These are phyloP conservation scores for Melanerpes formicivorus DNA, from an alignment of 2,113 vertebrate genomes.

Conservation along the genomic window DNA sequence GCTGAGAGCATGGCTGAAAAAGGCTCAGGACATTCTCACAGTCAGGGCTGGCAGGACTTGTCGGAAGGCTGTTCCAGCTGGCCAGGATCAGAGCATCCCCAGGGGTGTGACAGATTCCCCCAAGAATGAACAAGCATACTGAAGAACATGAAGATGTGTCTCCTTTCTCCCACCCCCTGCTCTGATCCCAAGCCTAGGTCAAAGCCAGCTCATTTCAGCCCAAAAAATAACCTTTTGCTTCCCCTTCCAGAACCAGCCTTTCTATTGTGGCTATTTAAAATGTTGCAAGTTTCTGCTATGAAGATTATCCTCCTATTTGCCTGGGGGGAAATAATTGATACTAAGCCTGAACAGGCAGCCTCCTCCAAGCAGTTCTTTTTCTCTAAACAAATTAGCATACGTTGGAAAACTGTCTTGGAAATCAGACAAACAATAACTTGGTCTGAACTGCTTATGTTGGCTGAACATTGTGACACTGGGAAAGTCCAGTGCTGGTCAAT, in stretches of 20 bases:
- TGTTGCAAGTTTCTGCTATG: background rate
- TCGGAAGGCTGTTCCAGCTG: constrained; percentile 48
- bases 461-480: constrained; percentile 50
- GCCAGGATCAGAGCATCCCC: constrained; percentile 59
- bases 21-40: constrained; percentile 70
- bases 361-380: constrained; percentile 17
- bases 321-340: constrained; percentile 32
- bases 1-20: constrained; percentile 65
- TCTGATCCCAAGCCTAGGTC: constrained; percentile 38
- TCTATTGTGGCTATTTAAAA: constrained; percentile 15
- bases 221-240: constrained; percentile 22
- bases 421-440: background rate
- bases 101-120: constrained; percentile 68
- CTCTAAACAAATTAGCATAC: constrained; percentile 38
- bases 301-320: constrained; percentile 15
- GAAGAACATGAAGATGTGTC: constrained; percentile 63
- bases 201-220: constrained; percentile 11
- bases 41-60: constrained; percentile 34
- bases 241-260: background rate
- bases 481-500: constrained; percentile 22
- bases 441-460: constrained; percentile 31
- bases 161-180: constrained; percentile 39
- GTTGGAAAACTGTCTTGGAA: constrained; percentile 52
- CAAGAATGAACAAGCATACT: constrained; percentile 65
- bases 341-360: background rate